Conservation (phyloP, 2,113 vertebrate species). For the Eulacestoma nigropectus region DNA sequence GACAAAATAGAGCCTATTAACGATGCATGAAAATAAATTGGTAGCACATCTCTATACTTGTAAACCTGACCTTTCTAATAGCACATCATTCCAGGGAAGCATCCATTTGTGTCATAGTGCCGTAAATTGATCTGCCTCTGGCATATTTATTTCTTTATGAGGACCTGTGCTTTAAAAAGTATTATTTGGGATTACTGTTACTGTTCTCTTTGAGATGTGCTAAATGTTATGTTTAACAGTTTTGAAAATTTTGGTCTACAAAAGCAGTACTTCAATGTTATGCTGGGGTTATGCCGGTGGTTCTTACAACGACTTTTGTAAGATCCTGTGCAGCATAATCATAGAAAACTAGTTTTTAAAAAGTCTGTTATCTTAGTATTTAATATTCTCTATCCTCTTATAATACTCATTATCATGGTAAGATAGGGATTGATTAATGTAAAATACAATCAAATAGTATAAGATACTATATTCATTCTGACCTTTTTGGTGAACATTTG, state of each 20-base stretch:
- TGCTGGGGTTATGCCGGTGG: background rate
- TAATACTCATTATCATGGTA: background rate
- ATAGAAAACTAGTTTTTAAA: background rate
- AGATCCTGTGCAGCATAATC: background rate
- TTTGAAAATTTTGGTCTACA: background rate
- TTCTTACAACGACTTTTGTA: background rate
- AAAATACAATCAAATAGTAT: background rate
- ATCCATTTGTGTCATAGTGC: background rate
- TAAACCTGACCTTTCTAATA: background rate
- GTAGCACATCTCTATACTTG: background rate
- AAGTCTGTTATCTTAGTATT: background rate
- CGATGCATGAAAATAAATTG: background rate
- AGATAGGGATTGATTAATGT: rapidly evolving
- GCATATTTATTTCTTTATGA: background rate
- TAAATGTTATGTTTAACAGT: background rate
- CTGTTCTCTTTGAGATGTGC: background rate
- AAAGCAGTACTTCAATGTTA: background rate
- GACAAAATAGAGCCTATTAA: background rate
- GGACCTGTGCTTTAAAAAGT: background rate
- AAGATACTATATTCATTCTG: background rate
- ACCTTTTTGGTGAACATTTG: background rate
- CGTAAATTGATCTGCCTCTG: background rate
- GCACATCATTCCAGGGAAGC: background rate
- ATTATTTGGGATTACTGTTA: background rate
- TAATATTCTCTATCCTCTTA: background rate